Evolutionary conservation across 2,113 vertebrate species (phyloP).

Genomic region (Antigone vipio): DNA sequence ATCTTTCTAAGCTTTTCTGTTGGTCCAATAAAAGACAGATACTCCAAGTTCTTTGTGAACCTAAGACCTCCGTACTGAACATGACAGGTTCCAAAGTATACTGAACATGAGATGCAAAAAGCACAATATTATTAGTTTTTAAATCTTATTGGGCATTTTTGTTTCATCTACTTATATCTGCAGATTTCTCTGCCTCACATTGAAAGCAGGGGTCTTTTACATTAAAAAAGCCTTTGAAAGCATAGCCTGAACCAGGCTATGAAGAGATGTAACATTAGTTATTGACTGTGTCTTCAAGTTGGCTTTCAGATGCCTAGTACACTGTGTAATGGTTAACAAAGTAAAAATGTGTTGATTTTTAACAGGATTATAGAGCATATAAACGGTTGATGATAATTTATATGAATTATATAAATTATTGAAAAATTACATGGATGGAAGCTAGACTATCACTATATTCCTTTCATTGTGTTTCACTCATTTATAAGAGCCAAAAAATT

Average conservation of each 20-base stretch:
- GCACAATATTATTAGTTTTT: neutral
- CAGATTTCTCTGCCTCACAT: neutral
- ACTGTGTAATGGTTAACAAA: neutral
- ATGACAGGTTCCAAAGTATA: neutral
- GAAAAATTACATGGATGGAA: neutral
- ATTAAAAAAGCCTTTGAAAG: neutral
- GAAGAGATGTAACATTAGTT: neutral
- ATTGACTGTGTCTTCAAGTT: neutral
- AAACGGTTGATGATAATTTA: neutral
- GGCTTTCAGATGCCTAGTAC: neutral
- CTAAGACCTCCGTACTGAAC: neutral
- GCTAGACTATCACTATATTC: neutral
- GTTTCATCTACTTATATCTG: neutral
- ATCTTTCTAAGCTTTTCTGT: neutral
- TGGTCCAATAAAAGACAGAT: neutral
- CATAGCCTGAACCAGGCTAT: neutral
- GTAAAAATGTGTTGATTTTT: neutral
- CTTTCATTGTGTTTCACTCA: neutral
- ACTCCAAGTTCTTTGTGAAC: neutral
- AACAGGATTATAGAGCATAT: neutral
- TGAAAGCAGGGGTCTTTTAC: neutral
- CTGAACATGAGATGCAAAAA: neutral
- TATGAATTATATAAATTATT: neutral
- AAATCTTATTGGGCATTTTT: neutral
- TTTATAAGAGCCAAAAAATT: neutral